Percentiles rank a stretch among this genome's conserved stretches.
Evolutionary conservation across 2,888 invertebrate species (phyloP).

Genomic region (Pristionchus arcanus): DNA sequence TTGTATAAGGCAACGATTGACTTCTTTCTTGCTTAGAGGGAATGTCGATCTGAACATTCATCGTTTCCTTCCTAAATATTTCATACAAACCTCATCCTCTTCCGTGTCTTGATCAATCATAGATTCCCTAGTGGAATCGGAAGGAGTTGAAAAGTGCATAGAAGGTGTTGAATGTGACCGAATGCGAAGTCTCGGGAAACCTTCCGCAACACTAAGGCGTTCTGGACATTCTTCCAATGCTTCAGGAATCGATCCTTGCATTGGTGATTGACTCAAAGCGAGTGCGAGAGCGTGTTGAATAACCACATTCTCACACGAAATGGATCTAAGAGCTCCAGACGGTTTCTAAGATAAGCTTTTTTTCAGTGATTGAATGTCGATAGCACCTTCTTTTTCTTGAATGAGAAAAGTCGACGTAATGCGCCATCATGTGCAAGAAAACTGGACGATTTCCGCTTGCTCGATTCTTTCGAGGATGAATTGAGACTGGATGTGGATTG

Average conservation of each 20-base stretch:
- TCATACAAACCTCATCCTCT: neutral
- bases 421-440: neutral
- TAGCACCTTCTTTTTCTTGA: neutral
- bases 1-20: constrained; percentile 2
- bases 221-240: neutral
- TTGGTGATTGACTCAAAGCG: neutral
- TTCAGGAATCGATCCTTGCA: constrained; percentile 2
- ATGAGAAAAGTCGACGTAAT: neutral
- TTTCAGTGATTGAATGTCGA: neutral
- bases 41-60: neutral
- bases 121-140: neutral
- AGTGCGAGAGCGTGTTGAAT: constrained; percentile 11
- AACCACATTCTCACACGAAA: constrained; percentile 23
- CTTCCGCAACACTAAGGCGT: neutral
- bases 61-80: no score
- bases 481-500: neutral
- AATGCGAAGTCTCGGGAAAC: neutral
- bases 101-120: neutral
- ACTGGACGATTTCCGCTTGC: neutral
- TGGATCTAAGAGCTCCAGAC: neutral
- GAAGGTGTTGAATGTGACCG: constrained; percentile 7
- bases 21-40: neutral
- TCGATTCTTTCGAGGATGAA: neutral
- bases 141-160: neutral
- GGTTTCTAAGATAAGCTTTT: neutral